Conservation (phyloP, 2,797 vertebrate genomes). For the Sphenodon punctatus region DNA sequence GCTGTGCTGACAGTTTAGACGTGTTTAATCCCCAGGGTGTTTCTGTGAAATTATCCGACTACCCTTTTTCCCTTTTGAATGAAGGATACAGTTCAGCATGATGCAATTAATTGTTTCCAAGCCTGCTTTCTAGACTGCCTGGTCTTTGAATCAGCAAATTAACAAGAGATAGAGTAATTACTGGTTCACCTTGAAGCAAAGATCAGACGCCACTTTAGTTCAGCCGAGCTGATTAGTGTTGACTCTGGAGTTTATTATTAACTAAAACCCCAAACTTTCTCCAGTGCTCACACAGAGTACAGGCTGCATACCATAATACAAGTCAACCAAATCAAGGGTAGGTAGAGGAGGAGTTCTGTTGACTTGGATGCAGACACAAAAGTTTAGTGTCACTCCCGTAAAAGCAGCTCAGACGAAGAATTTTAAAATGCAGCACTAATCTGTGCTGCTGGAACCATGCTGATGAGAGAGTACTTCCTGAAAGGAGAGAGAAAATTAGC, state of each 20-base stretch:
- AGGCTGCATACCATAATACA: constrained; percentile 12
- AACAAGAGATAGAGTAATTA: constrained; percentile 51
- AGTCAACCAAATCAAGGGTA: constrained; percentile 40
- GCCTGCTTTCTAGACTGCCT: constrained; percentile 14
- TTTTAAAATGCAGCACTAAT: background rate
- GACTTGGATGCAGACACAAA: constrained; percentile 31
- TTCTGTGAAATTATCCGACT: constrained; percentile 52
- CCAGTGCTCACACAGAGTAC: constrained; percentile 47
- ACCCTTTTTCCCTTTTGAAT: background rate
- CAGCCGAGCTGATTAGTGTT: constrained; percentile 57
- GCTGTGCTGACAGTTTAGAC: constrained; percentile 39
- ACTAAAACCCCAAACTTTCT: constrained; percentile 61
- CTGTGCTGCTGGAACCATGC: background rate
- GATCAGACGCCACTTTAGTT: constrained; percentile 53
- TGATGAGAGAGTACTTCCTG: constrained; percentile 38
- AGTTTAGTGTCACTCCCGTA: background rate
- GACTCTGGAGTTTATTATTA: constrained; percentile 78
- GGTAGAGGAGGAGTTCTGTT: constrained; percentile 4
- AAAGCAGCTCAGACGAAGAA: background rate
- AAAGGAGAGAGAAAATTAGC: constrained; percentile 67
- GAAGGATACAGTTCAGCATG: background rate
- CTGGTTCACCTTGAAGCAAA: constrained; percentile 74
- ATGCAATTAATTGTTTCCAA: constrained; percentile 35
- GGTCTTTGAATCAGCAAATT: constrained; percentile 46
- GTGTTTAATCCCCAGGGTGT: constrained; percentile 37